These are phyloP conservation scores for Melanotaenia maccullochi DNA, from an alignment of 2,797 vertebrate species.

Conservation along the genomic window DNA sequence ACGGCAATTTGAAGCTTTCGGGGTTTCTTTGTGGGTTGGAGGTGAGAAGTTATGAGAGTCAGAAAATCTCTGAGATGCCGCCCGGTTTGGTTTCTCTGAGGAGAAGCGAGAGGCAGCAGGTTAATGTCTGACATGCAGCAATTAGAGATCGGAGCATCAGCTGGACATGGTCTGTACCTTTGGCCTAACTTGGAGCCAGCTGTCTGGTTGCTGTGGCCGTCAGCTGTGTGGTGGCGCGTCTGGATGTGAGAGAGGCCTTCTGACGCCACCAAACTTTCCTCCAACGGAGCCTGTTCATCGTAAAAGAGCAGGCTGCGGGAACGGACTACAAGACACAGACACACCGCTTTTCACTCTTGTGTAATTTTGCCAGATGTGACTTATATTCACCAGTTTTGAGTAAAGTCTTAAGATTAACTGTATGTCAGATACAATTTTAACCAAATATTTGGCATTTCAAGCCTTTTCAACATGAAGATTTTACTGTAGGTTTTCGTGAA, in stretches of 20 bases:
- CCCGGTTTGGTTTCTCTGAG: constrained; percentile 71
- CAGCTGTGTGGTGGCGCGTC: constrained; percentile 87
- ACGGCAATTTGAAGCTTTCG: constrained; percentile 17
- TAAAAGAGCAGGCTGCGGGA: constrained; percentile 97
- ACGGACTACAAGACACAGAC: constrained; percentile 86
- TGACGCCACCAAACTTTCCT: constrained; percentile 86
- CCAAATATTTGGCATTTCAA: neutral
- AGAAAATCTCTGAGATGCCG: constrained; percentile 60
- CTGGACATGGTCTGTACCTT: constrained; percentile 59
- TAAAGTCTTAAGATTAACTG: neutral
- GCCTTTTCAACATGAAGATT: neutral
- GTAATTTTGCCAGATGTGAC: neutral
- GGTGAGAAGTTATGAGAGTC: constrained; percentile 55
- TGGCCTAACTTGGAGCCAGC: constrained; percentile 62
- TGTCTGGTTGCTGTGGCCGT: constrained; percentile 82
- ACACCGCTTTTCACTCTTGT: constrained; percentile 4
- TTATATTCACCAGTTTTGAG: neutral
- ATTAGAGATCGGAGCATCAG: neutral
- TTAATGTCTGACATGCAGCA: neutral
- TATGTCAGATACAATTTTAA: neutral
- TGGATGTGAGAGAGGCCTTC: constrained; percentile 69
- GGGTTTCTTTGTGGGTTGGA: constrained; percentile 41
- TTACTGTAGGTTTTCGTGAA: neutral
- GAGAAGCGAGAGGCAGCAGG: constrained; percentile 27
- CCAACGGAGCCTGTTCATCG: constrained; percentile 88